A percentile compares a stretch with the other conserved stretches of the same genome.
Evolutionary conservation across 2,113 vertebrate genomes (phyloP).

Genomic region (Protobothrops flavoviridis): DNA sequence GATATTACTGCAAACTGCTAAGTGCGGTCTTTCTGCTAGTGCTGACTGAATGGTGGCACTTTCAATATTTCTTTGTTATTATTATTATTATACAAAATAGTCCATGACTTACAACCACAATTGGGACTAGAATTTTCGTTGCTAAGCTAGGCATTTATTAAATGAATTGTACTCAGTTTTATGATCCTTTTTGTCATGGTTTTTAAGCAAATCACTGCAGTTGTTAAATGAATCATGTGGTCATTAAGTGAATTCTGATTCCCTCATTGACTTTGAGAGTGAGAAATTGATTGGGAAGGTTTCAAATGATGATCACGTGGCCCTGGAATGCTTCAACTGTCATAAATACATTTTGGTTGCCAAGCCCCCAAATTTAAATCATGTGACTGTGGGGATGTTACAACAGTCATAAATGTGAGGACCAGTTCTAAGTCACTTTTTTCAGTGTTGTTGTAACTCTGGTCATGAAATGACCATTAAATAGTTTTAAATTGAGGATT

Average conservation of each 20-base stretch:
- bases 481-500: neutral
- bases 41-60: neutral
- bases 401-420: neutral
- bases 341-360: neutral
- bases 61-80: neutral
- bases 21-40: neutral
- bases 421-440: neutral
- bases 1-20: neutral
- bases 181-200: neutral
- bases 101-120: neutral
- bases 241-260: too few species aligned
- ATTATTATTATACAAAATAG: neutral
- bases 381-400: neutral
- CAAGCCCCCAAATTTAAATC: too few species aligned
- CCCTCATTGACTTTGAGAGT: too few species aligned
- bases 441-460: neutral
- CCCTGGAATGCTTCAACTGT: neutral
- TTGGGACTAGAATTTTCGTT: neutral
- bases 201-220: neutral
- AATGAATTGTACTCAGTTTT: neutral
- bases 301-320: neutral
- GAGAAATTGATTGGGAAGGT: neutral
- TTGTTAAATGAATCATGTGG: neutral
- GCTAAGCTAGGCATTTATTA: neutral
- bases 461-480: neutral